Percentiles rank a stretch among this genome's conserved stretches.
Evolutionary conservation across 2,113 vertebrate genomes (phyloP).

Genomic region (Lophura nycthemera): DNA sequence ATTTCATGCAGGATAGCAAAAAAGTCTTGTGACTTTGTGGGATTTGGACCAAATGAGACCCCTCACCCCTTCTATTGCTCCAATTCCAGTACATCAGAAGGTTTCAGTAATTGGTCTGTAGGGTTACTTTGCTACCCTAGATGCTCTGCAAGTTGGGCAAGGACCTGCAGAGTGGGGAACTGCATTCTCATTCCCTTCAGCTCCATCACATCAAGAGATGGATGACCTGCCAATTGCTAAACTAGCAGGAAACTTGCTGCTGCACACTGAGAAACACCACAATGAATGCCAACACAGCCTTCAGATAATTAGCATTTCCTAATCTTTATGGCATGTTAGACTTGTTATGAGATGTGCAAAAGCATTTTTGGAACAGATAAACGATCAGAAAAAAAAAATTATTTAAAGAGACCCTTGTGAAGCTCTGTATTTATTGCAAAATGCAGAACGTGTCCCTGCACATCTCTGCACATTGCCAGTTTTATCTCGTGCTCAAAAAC

Average conservation of each 20-base stretch:
- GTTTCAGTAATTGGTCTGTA: background rate
- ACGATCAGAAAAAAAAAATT: background rate
- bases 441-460: background rate
- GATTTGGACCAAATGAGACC: background rate
- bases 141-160: background rate
- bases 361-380: background rate
- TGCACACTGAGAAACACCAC: background rate
- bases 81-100: background rate
- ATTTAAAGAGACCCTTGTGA: background rate
- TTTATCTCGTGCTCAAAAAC: background rate
- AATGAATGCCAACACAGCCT: rapidly evolving
- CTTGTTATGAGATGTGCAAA: background rate
- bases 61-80: background rate
- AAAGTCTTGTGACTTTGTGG: background rate
- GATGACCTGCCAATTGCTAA: rapidly evolving
- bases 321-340: background rate
- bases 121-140: background rate
- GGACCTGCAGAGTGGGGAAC: background rate
- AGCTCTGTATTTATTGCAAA: background rate
- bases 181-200: background rate
- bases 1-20: background rate
- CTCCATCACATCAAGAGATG: background rate
- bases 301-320: background rate
- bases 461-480: rapidly evolving
- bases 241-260: background rate